Evolutionary conservation across 64 coral and sea anemone species (phyloP).

Genomic region (Montipora sp.): DNA sequence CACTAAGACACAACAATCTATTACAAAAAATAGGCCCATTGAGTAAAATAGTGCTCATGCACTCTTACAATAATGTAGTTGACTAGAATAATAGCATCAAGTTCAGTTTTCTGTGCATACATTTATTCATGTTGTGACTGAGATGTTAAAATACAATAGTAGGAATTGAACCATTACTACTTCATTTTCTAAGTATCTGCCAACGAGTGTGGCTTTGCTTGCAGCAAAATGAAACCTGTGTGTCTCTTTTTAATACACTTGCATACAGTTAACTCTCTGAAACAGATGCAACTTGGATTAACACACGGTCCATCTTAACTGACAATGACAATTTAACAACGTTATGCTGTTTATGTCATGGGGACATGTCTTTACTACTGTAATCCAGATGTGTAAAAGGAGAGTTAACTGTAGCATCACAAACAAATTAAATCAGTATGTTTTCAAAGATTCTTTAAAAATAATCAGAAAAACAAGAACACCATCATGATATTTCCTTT

Average conservation of each 20-base stretch:
- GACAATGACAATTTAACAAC: too few species aligned
- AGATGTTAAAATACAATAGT: neutral
- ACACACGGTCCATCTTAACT: too few species aligned
- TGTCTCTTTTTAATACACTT: neutral
- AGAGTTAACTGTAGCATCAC: neutral
- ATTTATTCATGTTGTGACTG: neutral
- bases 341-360: too few species aligned
- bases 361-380: too few species aligned
- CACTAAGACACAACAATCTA: conserved; percentile 7
- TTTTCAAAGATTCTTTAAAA: neutral
- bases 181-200: neutral
- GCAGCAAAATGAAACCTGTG: conserved; percentile 11
- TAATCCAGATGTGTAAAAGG: too few species aligned
- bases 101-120: neutral
- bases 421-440: too few species aligned
- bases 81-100: neutral
- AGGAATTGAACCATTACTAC: neutral
- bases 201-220: conserved; percentile 26
- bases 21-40: neutral
- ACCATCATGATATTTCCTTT: neutral
- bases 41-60: neutral
- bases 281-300: neutral
- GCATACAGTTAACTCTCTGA: neutral
- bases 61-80: neutral
- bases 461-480: neutral